phyloP scores from a whole-genome alignment of 2,113 vertebrate genomes.

The Heterotis niloticus region DNA sequence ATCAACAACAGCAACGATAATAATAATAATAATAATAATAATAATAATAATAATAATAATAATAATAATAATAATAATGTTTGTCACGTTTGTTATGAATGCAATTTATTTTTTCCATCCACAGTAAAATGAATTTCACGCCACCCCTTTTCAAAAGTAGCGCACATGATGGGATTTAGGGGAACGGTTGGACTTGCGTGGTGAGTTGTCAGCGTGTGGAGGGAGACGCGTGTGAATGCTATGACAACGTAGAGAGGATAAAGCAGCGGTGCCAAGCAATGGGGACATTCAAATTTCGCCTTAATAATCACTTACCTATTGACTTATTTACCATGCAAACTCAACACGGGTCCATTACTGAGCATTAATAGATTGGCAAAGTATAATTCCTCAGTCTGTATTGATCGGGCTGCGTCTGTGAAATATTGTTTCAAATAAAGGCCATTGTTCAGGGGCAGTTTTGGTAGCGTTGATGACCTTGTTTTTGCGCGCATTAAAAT shows the following conservation, averaged over 20 bases:
- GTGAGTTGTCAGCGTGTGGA: too few relatives aligned
- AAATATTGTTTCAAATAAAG: conserved; percentile 84
- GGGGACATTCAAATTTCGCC: conserved; percentile 68
- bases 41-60: conserved; percentile 2
- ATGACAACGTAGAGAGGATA: background rate
- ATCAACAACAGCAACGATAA: background rate
- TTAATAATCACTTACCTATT: conserved; percentile 75
- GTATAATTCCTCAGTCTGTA: conserved; percentile 81
- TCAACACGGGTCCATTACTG: conserved; percentile 80
- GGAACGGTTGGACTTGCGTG: background rate
- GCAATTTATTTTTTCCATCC: too few relatives aligned
- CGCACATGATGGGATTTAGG: background rate
- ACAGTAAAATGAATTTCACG: too few relatives aligned
- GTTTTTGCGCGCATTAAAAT: conserved; percentile 71
- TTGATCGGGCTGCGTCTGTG: conserved; percentile 83
- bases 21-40: conserved; percentile 6
- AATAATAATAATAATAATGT: background rate
- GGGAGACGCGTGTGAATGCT: background rate
- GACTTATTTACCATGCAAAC: conserved; percentile 70
- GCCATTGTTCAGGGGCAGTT: conserved; percentile 70
- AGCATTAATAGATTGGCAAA: conserved; percentile 85
- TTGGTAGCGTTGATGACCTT: conserved; percentile 76
- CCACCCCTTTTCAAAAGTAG: too few relatives aligned
- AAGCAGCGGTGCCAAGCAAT: conserved; percentile 49
- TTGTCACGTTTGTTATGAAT: background rate